phyloP scores from a whole-genome alignment of 2,888 invertebrate genomes.

The Hydrotaea cyrtoneurina region DNA sequence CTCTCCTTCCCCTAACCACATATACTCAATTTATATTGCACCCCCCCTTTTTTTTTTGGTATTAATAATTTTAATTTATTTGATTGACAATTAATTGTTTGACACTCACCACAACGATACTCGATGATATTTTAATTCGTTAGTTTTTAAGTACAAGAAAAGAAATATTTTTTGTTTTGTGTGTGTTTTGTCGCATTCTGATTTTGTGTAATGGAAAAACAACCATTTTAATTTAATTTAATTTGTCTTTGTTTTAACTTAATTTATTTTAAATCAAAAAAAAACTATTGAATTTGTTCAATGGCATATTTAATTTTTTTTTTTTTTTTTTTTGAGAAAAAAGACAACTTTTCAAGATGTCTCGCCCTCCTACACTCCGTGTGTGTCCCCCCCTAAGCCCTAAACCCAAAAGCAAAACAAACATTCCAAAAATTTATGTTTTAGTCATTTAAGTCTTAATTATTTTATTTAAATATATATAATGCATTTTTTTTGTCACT shows the following conservation, averaged over 20 bases:
- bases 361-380: not conserved
- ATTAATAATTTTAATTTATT: constrained; percentile 17
- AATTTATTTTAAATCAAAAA: not conserved
- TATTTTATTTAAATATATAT: not conserved
- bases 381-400: not conserved
- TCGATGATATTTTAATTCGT: not conserved
- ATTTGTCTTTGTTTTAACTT: not conserved
- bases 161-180: not conserved
- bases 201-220: not conserved
- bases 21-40: not conserved
- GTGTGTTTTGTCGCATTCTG: not conserved
- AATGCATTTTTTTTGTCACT: constrained; percentile 45
- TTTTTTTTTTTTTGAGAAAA: not conserved
- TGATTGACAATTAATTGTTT: not conserved
- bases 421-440: constrained; percentile 62
- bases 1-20: too few species aligned
- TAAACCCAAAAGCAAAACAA: constrained; percentile 45
- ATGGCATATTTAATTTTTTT: too few species aligned
- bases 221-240: not conserved
- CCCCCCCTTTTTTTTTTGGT: not conserved
- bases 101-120: not conserved
- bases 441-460: constrained; percentile 5
- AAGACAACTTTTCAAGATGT: constrained; percentile 25
- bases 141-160: not conserved
- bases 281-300: not conserved